These are phyloP conservation scores for Cotesia chilonis DNA, from an alignment of 1,140 invertebrate genomes.

Conservation along the genomic window DNA sequence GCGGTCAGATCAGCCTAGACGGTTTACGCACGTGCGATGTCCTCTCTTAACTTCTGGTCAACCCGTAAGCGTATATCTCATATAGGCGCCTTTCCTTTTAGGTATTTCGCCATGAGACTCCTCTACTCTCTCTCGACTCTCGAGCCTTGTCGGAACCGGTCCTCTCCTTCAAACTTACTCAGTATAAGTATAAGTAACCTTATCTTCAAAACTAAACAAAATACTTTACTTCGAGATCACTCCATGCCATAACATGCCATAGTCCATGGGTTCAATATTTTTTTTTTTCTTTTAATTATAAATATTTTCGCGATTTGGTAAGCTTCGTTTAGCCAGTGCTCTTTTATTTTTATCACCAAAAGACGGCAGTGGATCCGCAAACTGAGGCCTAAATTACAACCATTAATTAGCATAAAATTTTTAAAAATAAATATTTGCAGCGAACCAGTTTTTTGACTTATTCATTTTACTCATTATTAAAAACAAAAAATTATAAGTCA, in stretches of 20 bases:
- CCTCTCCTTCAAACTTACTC: neutral
- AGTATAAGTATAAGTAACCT: constrained; percentile 1
- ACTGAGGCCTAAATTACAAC: no score
- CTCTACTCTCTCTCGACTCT: neutral
- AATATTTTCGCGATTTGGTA: no score
- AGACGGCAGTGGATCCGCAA: no score
- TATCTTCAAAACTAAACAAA: constrained; percentile 9
- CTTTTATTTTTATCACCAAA: no score
- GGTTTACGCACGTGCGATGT: constrained; percentile 16
- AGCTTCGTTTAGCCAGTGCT: no score
- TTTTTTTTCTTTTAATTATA: no score
- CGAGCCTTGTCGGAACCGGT: constrained; percentile 16
- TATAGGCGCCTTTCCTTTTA: constrained; percentile 32
- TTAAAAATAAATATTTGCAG: no score
- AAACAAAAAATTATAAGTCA: no score
- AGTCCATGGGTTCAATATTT: neutral
- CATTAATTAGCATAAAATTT: no score
- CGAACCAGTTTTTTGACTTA: no score
- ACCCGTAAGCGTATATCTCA: neutral
- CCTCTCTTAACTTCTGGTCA: neutral
- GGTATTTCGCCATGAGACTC: constrained; percentile 20
- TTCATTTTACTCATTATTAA: no score
- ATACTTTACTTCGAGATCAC: neutral
- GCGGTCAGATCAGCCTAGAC: constrained; percentile 1
- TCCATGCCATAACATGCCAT: no score